Conservation (phyloP, 2,888 invertebrate genomes). For the Dicyrtomina minuta region DNA sequence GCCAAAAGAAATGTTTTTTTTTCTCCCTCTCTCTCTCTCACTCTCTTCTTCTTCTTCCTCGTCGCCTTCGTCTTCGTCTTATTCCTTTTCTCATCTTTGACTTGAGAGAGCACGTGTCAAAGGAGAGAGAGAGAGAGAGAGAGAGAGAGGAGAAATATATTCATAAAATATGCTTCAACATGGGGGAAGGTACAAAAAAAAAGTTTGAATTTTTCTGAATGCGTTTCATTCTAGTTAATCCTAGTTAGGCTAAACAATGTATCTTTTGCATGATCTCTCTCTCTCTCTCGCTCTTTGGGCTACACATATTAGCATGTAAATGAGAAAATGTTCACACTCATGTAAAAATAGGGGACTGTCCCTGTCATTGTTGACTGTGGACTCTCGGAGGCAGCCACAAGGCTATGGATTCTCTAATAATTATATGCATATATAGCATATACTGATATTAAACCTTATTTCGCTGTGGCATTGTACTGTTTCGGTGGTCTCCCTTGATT, state of each 20-base stretch:
- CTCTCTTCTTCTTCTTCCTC: background rate
- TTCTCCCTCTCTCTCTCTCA: background rate
- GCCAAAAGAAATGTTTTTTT: slow-evolving; percentile 2
- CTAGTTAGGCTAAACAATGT: slow-evolving; percentile 6
- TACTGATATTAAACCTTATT: background rate
- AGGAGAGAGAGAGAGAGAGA: background rate
- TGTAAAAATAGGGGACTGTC: slow-evolving; percentile 10
- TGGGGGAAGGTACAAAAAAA: no score
- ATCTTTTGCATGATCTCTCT: slow-evolving; percentile 2
- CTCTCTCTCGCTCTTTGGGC: no score
- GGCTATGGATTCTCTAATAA: slow-evolving; percentile 27
- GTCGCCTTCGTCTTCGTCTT: no score
- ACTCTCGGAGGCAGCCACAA: background rate
- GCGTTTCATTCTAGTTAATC: background rate
- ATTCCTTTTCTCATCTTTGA: no score
- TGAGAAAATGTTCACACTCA: slow-evolving; percentile 35
- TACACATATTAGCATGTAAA: slow-evolving; percentile 22
- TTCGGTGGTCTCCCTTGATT: slow-evolving; percentile 40
- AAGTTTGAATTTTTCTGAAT: background rate
- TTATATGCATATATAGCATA: slow-evolving; percentile 33
- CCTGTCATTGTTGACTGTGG: slow-evolving; percentile 13
- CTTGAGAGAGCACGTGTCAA: slow-evolving; percentile 17
- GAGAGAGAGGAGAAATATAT: background rate
- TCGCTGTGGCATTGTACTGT: slow-evolving; percentile 20
- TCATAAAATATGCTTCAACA: background rate